A percentile compares a stretch with the other conserved stretches of the same genome.
phyloP scores from a whole-genome alignment of 2,113 vertebrate species.

The Oreochromis spilurus region DNA sequence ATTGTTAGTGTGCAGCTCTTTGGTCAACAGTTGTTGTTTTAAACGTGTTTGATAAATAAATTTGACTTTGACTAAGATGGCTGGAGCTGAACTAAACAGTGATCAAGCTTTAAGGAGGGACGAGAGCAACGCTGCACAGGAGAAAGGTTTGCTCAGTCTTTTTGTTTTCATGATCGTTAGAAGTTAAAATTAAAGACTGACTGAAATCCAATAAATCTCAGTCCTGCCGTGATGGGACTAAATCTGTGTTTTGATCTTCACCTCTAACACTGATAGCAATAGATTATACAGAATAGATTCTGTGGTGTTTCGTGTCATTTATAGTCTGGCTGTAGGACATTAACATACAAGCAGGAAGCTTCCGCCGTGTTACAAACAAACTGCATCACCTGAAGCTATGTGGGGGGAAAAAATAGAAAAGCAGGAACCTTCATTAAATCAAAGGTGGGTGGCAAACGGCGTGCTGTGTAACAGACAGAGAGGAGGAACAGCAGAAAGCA shows the following conservation, averaged over 20 bases:
- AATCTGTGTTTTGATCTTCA: background rate
- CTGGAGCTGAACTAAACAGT: background rate
- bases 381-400: background rate
- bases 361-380: background rate
- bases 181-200: background rate
- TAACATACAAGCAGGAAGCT: background rate
- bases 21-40: background rate
- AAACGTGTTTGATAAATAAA: background rate
- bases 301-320: background rate
- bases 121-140: background rate
- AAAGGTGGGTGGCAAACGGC: background rate
- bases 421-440: background rate
- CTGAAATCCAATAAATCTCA: background rate
- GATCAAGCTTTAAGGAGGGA: background rate
- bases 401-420: background rate
- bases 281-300: background rate
- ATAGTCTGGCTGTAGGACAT: background rate
- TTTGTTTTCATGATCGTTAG: accelerated
- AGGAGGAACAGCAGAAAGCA: background rate
- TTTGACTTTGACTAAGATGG: background rate
- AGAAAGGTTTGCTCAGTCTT: background rate
- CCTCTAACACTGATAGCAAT: background rate
- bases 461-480: background rate
- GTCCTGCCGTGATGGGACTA: background rate
- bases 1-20: background rate